A percentile compares a stretch with the other conserved stretches of the same genome.
phyloP scores from a whole-genome alignment of 1,140 invertebrate species.

The Drosophila nigromelanica region DNA sequence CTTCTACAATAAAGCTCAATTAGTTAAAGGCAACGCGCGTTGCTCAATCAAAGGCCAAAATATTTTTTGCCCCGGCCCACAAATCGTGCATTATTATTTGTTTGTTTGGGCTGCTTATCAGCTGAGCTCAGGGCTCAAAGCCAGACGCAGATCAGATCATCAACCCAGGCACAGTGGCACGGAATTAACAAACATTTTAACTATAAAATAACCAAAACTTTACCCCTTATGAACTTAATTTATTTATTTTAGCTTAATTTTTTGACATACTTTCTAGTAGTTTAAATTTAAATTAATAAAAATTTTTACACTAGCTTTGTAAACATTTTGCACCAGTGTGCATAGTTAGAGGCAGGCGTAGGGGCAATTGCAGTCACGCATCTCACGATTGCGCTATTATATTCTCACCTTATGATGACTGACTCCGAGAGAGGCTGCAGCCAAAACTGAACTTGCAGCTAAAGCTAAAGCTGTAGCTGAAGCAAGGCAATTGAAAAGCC shows the following conservation, averaged over 20 bases:
- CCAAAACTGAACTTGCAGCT: conserved; percentile 39
- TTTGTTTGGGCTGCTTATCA: conserved; percentile 80
- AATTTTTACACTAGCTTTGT: neutral
- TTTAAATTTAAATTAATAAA: neutral
- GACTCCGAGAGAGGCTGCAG: conserved; percentile 51
- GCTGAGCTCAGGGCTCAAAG: conserved; percentile 39
- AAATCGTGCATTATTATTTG: conserved; percentile 81
- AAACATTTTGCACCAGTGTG: conserved; percentile 36
- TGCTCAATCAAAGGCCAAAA: conserved; percentile 66
- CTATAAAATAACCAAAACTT: no score
- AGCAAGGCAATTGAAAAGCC: conserved; percentile 75
- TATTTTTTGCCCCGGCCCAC: conserved; percentile 40
- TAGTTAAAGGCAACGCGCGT: conserved; percentile 67
- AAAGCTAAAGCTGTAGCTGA: conserved; percentile 21
- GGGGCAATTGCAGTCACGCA: conserved; percentile 80
- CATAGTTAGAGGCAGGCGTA: conserved; percentile 58
- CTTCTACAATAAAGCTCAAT: conserved; percentile 73
- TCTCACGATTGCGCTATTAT: conserved; percentile 81
- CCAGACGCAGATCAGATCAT: conserved; percentile 52
- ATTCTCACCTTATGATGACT: conserved; percentile 82
- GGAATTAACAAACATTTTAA: neutral
- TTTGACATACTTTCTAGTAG: neutral
- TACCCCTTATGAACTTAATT: neutral
- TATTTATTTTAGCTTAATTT: no score
- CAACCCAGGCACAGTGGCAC: conserved; percentile 40